These are phyloP conservation scores for Pterocles burchelli DNA, from an alignment of 2,113 vertebrate species.

Conservation along the genomic window DNA sequence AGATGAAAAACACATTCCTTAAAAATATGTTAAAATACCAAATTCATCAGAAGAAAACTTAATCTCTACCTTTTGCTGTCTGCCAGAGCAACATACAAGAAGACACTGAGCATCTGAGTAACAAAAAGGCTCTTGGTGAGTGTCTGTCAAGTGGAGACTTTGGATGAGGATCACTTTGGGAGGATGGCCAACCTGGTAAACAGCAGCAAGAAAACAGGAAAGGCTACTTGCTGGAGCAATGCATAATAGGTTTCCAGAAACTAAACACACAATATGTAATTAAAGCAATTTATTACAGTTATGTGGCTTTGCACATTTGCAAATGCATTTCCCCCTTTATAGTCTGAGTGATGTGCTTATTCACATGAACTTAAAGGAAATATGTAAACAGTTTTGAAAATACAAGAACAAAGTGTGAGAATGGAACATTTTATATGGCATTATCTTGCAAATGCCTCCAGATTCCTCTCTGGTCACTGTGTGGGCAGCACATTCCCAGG, in stretches of 20 bases:
- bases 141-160: not conserved
- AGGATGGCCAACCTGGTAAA: not conserved
- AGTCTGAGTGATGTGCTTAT: not conserved
- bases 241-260: not conserved
- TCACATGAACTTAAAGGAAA: slow-evolving; percentile 10
- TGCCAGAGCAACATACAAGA: not conserved
- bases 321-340: not conserved
- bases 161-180: not conserved
- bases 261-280: not conserved
- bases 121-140: not conserved
- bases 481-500: slow-evolving; percentile 61
- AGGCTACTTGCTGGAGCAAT: not conserved
- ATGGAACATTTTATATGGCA: not conserved
- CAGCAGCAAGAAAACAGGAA: slow-evolving; percentile 11
- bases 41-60: not conserved
- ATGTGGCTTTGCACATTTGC: not conserved
- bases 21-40: not conserved
- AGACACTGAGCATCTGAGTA: not conserved
- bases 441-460: slow-evolving; percentile 40
- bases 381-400: not conserved
- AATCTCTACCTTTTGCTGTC: not conserved
- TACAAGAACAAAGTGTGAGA: not conserved
- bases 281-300: slow-evolving; percentile 41
- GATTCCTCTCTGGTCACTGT: slow-evolving; percentile 58
- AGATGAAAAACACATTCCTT: not conserved